A percentile compares a stretch with the other conserved stretches of the same genome.
Conservation (phyloP, 2,797 vertebrate species). For the Cygnus olor region DNA sequence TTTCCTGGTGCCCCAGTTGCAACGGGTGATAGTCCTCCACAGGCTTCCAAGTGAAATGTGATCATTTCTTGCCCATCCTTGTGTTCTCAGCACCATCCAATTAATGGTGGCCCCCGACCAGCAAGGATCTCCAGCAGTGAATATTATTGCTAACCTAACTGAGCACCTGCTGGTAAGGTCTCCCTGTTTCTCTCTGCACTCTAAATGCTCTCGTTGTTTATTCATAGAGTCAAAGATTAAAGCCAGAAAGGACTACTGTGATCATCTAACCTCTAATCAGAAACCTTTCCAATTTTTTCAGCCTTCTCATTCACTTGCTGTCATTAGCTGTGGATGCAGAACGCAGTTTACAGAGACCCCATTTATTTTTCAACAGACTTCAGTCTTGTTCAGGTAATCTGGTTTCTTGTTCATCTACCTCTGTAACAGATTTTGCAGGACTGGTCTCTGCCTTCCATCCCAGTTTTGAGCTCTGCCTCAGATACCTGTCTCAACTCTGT, state of each 20-base stretch:
- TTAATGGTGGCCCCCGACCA: conserved; percentile 52
- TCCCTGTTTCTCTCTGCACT: conserved; percentile 40
- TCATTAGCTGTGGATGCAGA: neutral
- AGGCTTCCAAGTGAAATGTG: conserved; percentile 36
- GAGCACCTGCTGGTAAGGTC: conserved; percentile 60
- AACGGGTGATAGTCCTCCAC: conserved; percentile 15
- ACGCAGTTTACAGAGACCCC: neutral
- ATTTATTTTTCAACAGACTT: neutral
- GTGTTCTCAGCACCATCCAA: conserved; percentile 54
- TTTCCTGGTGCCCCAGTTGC: conserved; percentile 20
- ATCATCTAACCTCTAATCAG: conserved; percentile 52
- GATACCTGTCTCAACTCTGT: neutral
- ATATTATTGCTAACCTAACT: conserved; percentile 51
- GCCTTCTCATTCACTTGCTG: neutral
- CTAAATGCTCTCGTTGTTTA: conserved; percentile 69
- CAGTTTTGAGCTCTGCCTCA: neutral
- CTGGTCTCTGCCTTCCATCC: neutral
- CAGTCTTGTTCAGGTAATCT: neutral
- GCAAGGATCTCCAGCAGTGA: conserved; percentile 54
- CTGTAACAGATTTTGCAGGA: neutral
- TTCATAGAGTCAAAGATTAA: conserved; percentile 65
- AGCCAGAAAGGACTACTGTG: conserved; percentile 39
- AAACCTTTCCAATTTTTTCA: conserved; percentile 35
- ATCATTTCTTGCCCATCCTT: conserved; percentile 42
- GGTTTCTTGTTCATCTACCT: neutral